Conservation (phyloP, 1,140 invertebrate genomes). For the Caenorhabditis inopinata region DNA sequence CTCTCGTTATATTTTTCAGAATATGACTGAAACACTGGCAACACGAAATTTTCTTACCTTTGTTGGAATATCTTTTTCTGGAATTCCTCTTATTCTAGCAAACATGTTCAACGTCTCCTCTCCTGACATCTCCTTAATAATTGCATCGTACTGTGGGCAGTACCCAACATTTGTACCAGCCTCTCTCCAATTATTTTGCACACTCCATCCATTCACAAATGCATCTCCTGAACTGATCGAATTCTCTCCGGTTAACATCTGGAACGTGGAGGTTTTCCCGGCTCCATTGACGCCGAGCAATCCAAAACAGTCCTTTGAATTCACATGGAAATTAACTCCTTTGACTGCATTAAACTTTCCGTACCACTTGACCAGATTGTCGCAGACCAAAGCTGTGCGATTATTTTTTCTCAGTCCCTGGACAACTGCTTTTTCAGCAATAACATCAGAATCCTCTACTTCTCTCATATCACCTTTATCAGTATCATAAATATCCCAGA, state of each 20-base stretch:
- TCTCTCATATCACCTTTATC: constrained; percentile 21
- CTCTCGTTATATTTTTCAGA: too few species aligned
- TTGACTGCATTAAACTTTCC: constrained; percentile 61
- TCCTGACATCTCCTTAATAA: constrained; percentile 79
- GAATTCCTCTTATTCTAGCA: constrained; percentile 56
- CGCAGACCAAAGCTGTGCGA: constrained; percentile 43
- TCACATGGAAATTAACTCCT: constrained; percentile 58
- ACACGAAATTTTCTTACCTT: background rate
- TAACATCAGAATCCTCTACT: constrained; percentile 54
- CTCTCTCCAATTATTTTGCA: constrained; percentile 54
- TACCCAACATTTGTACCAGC: constrained; percentile 68
- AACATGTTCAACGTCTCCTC: constrained; percentile 73
- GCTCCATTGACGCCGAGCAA: constrained; percentile 60
- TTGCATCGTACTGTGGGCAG: constrained; percentile 75
- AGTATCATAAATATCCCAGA: background rate
- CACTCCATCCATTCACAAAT: constrained; percentile 67
- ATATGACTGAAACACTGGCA: too few species aligned
- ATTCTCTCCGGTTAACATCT: constrained; percentile 78
- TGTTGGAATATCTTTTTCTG: constrained; percentile 44
- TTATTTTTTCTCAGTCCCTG: background rate
- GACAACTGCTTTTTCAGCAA: constrained; percentile 48
- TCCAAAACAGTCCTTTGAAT: constrained; percentile 53
- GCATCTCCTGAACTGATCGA: constrained; percentile 73
- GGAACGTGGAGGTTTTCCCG: constrained; percentile 73
- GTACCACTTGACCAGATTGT: constrained; percentile 51